Base-by-base conservation (phyloP, 2,113 vertebrate genomes). In the Cynoglossus semilaevis region DNA sequence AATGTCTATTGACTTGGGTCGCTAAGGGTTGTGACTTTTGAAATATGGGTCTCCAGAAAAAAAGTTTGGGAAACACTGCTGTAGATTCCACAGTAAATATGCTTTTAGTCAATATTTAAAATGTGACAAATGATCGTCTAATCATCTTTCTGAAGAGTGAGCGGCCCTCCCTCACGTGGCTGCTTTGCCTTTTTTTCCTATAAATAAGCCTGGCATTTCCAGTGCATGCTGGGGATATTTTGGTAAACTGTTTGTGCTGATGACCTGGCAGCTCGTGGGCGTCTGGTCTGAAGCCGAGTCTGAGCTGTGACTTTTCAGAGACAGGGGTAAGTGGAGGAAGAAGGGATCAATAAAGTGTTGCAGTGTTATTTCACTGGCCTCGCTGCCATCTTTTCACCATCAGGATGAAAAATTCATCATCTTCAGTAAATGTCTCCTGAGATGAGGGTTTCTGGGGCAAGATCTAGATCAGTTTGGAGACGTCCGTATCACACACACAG, bases 321-420 rank as follows among this genome's bases (percentile, higher is more conserved):
- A 52, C 43, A 10, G 19, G 9, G 15, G 6, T 49, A 14, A 58
- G 55, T 9, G 4, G 53, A 72, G 66, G 67, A 45, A 29, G 22
- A 29, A 29, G 29, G 15, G 70, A 82, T 82, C 76, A 64, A 74
- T 76, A 74, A 57, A 79, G 60, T 43, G 52, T 64, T 45, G 62
- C 40, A 8, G 51, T 56, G 55, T 76, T 76, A 64, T 67, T 79
- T 72, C 58, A 45, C 44, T 45, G 48, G 29, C 22, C 17, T 6
- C 5, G 3, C n/a, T 38, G 42, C 15, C 35, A 19, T 63, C 63
- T 52, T 53, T 58, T 16, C 38, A 16, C 37, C 52, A 49, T 38
- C 53, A 9, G 10, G 34, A 59, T 59, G 56, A 68, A 59, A 63
- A 59, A 71, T 62, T 29, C 50, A 59, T 59, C 49, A 56, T 58